Base-by-base conservation (phyloP, 2,797 vertebrate species). In the Salmo trutta region DNA sequence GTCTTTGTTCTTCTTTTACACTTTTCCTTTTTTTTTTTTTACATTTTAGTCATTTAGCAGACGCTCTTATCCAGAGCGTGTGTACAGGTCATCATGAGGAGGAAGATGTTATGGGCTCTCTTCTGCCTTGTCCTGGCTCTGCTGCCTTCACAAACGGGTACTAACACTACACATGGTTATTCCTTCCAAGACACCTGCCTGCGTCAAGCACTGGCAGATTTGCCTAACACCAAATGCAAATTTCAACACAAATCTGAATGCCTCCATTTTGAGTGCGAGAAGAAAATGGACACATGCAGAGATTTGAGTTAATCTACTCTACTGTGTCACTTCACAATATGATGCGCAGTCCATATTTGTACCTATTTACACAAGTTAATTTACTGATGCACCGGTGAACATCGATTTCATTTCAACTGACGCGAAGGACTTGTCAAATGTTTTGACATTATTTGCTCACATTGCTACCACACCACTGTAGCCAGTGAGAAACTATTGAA, bases 71-170 rank as follows among this genome's bases (percentile, higher is more conserved):
- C n/a, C n/a, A n/a, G n/a, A n/a, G n/a, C n/a, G 85, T 10, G 29
- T 82, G 77, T 82, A 0, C 84, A 95, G 95, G 79, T 88, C 71
- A 85, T 85, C 76, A 95, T 95, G 94, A 89, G 73, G 81, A 81
- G 87, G 79, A 92, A 78, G 77, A 78, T 90, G 82, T 54, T 84
- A 64, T 78, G 83, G 75, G 75, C 81, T 31, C 79, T 95, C 33
- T 78, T 89, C 75, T 92, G 91, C 76, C 87, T 95, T 69, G 77
- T 94, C 7, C 62, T 94, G 72, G 85, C 80, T 0, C 78, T 89
- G 79, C 36, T 94, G 80, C 92, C 93, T 79, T 91, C 91, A 74
- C 74, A 77, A 54, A 84, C 92, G 79, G 95, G 96, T 96, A 90
- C 83, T 59, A 31, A 10, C 17, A 24, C 19, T 33, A 3, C 14